Evolutionary conservation across 2,113 vertebrate species (phyloP).

Genomic region (Pseudopipra pipra): DNA sequence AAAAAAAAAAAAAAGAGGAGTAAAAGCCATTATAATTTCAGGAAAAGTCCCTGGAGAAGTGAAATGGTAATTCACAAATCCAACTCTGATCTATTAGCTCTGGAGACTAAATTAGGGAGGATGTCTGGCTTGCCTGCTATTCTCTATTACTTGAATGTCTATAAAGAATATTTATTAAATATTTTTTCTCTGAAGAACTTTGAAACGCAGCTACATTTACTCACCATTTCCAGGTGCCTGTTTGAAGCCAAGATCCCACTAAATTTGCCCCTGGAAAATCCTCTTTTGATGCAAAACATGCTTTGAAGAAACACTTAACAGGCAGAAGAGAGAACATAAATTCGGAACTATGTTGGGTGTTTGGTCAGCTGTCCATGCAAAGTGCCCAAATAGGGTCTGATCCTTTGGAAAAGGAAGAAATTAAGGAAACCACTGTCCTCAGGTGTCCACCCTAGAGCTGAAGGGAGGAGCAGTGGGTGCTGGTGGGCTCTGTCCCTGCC

Average conservation of each 20-base stretch:
- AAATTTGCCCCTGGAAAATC: not conserved
- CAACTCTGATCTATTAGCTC: not conserved
- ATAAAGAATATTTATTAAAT: not conserved
- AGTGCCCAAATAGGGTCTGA: fast-evolving
- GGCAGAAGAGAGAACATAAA: not conserved
- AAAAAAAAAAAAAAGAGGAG: not conserved
- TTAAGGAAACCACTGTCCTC: fast-evolving
- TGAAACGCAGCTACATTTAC: not conserved
- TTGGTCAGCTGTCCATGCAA: not conserved
- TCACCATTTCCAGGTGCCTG: not conserved
- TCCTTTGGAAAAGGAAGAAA: not conserved
- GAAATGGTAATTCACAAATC: slow-evolving; percentile 34
- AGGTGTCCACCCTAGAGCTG: not conserved
- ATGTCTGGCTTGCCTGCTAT: not conserved
- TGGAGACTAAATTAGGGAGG: not conserved
- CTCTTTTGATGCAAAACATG: not conserved
- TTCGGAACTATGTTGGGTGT: fast-evolving
- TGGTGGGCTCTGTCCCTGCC: fast-evolving
- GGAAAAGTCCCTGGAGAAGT: slow-evolving; percentile 12
- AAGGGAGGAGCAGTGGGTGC: not conserved
- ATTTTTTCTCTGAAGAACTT: not conserved
- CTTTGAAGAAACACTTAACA: not conserved
- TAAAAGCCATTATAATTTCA: slow-evolving; percentile 18
- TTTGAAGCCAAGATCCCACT: not conserved
- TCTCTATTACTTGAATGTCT: not conserved